Base-by-base conservation (phyloP, 2,888 invertebrate genomes). In the Apamea epomidion region DNA sequence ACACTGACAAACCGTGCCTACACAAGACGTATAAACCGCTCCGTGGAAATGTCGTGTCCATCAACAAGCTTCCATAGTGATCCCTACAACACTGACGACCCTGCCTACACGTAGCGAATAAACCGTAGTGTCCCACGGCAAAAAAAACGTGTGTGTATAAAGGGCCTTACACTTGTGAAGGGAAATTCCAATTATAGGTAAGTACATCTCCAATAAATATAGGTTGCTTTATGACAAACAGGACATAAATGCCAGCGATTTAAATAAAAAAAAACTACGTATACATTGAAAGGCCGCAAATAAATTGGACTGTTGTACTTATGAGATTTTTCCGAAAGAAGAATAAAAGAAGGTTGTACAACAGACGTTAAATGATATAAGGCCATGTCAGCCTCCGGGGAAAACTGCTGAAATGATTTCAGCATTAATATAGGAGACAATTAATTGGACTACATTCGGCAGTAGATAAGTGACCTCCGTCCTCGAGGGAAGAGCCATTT, bases 401-500 rank as follows among this genome's bases (percentile, higher is more conserved):
- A 82, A 83, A 87, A 82, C 76, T 87, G 82, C 87, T 89, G 87
- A 90, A 91, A 93, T 92, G 80, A 91, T 91, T 91, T 88, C 84
- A 83, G 82, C 90, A 91, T 91, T 92, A 91, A 92, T 92, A 90
- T 89, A 88, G 89, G 90, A 85, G 90, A 92, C 91, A 94, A 94
- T 95, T 94, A 95, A 95, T 94, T 93, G 93, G 92, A 88, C 91
- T 91, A 92, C 92, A 93, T 94, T 93, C 90, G 92, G 91, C 87
- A 91, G 94, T 91, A 93, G 93, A 95, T 95, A 94, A 94, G 93
- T 92, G 92, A 92, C 92, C 93, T 89, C 87, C 89, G 88, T 87
- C 87, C 91, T 88, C 89, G 80, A 91, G 93, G 94, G 92, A 91
- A 90, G 87, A 84, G 83, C 92, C 92, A 94, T 94, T 95, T 94